A percentile compares a stretch with the other conserved stretches of the same genome.
Evolutionary conservation across 1,140 invertebrate species (phyloP).

Genomic region (Holcopasites calliopsidis): DNA sequence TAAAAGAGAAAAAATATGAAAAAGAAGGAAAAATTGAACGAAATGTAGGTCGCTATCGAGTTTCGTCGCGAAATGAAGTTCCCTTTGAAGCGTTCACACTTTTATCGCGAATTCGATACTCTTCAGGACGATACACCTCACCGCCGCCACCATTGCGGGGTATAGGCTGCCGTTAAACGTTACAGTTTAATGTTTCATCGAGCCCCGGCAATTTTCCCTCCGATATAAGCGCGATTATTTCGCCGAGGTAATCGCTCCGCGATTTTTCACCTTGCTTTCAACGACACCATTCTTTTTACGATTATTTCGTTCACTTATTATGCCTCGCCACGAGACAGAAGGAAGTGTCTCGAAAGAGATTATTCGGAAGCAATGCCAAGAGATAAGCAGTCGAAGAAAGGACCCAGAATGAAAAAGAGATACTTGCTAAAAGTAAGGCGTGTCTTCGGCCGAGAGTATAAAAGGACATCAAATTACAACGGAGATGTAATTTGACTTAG

Average conservation of each 20-base stretch:
- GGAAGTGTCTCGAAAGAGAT: no score
- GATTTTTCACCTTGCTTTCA: neutral
- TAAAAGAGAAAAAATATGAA: neutral
- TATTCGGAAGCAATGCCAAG: no score
- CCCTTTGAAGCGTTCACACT: constrained; percentile 28
- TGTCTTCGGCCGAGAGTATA: neutral
- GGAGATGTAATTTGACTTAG: neutral
- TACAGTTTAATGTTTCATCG: constrained; percentile 13
- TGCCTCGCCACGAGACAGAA: no score
- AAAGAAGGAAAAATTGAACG: neutral
- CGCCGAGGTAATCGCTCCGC: neutral
- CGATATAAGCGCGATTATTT: neutral
- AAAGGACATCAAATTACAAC: neutral
- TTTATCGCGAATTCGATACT: constrained; percentile 13
- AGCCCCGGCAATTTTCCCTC: neutral
- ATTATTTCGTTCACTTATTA: neutral
- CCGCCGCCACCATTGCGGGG: neutral
- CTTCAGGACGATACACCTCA: neutral
- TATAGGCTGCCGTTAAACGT: constrained; percentile 2
- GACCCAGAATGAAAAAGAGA: no score
- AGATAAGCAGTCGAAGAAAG: no score
- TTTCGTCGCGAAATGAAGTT: constrained; percentile 2
- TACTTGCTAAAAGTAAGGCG: no score
- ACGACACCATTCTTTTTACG: neutral
- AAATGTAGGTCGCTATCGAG: constrained; percentile 21